Evolutionary conservation across 2,113 vertebrate species (phyloP), one percentile per base, ranked within the genome.

Genomic region (Cebus imitator): DNA sequence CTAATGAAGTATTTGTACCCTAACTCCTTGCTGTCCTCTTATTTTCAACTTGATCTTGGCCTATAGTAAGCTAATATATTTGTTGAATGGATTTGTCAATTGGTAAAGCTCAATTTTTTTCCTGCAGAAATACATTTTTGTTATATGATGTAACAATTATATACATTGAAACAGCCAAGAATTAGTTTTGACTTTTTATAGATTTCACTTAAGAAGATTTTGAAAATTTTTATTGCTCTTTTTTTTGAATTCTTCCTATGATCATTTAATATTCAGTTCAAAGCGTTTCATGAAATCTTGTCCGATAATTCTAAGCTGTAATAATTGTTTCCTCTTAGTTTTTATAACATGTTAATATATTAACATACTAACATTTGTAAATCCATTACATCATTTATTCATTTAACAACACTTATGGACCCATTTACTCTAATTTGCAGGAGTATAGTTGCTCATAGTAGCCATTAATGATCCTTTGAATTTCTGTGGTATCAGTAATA

Each of bases 261-360:
- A 4, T 86, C n/a, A n/a, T 70, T 89, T 82, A 83, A 84, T 70
- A 68, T 3, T 88, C 58, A 58, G 16, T 66, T 92, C 30, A 83
- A n/a, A 50, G 70, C 16, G 61, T 84, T 93, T 66, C 21, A 1
- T 61, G 70, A 52, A 21, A 4, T 21, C 9, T 80, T 78, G 16
- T 78, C 70, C 93, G 48, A 70, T 89, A 89, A 72, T 89, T 78
- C 40, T 84, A 84, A 95, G 6, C 48, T 92, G 6, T 55, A 92
- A 43, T 87, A 37, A 87, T 45, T 86, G 48, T 87, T 95, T 87
- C 48, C 52, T 90, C 27, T 52, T 50, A 58, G 21, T 73, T 92
- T 87, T 87, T 93, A 58, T 68, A 79, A 55, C 7, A 23, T 7
- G 16, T 37, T 93, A 79, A 48, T 72, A 57, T 45, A 27, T 93